These are phyloP conservation scores for Syrphus vitripennis DNA, from an alignment of 2,888 invertebrate species.

Conservation along the genomic window DNA sequence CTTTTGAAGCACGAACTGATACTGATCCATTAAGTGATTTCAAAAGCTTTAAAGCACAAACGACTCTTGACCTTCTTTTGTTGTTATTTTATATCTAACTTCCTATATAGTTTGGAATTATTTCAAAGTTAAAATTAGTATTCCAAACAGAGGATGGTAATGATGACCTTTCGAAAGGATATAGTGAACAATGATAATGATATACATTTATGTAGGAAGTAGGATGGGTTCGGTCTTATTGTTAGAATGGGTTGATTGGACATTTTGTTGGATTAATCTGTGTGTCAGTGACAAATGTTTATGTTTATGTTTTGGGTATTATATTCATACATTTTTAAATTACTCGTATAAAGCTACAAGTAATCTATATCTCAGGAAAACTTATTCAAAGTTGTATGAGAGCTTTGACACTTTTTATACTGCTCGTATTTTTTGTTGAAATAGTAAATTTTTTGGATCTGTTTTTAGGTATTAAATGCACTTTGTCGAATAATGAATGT, in stretches of 20 bases:
- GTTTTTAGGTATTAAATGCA: too few species aligned
- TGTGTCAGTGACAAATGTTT: too few species aligned
- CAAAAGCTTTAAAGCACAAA: neutral
- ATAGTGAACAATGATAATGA: neutral
- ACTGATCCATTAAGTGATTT: neutral
- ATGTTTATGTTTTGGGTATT: too few species aligned
- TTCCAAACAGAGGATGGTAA: neutral
- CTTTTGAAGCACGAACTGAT: neutral
- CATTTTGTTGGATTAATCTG: neutral
- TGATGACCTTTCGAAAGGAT: neutral
- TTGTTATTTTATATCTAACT: neutral
- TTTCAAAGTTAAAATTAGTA: slow-evolving; percentile 15
- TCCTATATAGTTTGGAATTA: neutral
- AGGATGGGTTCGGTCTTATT: too few species aligned
- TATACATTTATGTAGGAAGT: neutral
- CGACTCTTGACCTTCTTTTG: neutral
- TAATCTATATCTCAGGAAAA: too few species aligned
- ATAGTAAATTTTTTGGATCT: too few species aligned
- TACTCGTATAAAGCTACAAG: too few species aligned
- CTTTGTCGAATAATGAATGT: too few species aligned
- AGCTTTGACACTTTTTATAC: too few species aligned
- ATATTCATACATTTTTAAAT: too few species aligned
- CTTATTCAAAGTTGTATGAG: too few species aligned
- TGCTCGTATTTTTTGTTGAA: too few species aligned
- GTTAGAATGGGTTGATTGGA: neutral